Percentiles rank a stretch among this genome's conserved stretches.
Conservation (phyloP, 2,113 vertebrate genomes). For the Leptobrachium leishanense region DNA sequence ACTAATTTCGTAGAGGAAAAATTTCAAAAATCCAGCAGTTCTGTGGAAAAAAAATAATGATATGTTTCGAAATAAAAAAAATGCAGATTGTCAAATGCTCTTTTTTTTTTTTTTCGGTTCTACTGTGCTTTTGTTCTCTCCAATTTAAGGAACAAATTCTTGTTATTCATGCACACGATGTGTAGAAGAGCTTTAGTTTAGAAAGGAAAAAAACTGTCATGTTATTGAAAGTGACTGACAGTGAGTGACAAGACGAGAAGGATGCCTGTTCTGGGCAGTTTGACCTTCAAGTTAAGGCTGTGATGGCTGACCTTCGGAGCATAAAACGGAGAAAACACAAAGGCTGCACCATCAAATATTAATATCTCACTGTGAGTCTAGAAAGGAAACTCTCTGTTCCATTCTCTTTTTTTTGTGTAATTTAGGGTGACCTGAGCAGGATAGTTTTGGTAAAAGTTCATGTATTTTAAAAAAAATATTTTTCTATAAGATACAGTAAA, state of each 20-base stretch:
- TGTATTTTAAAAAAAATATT: neutral
- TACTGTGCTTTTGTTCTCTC: neutral
- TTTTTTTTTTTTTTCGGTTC: slow-evolving; percentile 5
- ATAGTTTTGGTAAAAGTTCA: neutral
- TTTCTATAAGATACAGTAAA: no score
- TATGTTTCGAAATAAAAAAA: no score
- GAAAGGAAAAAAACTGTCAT: slow-evolving; percentile 26
- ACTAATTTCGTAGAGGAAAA: no score
- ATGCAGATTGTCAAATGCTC: neutral
- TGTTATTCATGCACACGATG: slow-evolving; percentile 22
- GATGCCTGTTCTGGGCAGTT: slow-evolving; percentile 42
- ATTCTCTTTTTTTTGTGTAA: slow-evolving; percentile 16
- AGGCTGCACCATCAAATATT: slow-evolving; percentile 39
- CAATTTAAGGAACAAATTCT: slow-evolving; percentile 8
- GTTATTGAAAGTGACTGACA: slow-evolving; percentile 40
- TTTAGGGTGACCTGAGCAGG: neutral
- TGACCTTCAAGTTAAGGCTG: slow-evolving; percentile 48
- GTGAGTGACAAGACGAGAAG: slow-evolving; percentile 46
- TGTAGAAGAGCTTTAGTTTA: slow-evolving; percentile 26
- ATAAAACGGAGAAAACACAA: slow-evolving; percentile 38
- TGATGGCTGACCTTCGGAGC: slow-evolving; percentile 41
- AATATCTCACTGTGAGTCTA: slow-evolving; percentile 24
- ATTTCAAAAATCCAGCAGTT: no score
- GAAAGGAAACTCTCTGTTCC: neutral
- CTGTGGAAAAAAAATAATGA: no score